Evolutionary conservation across 2,888 invertebrate genomes (phyloP).

Genomic region (Melikaiella ostensackeni): DNA sequence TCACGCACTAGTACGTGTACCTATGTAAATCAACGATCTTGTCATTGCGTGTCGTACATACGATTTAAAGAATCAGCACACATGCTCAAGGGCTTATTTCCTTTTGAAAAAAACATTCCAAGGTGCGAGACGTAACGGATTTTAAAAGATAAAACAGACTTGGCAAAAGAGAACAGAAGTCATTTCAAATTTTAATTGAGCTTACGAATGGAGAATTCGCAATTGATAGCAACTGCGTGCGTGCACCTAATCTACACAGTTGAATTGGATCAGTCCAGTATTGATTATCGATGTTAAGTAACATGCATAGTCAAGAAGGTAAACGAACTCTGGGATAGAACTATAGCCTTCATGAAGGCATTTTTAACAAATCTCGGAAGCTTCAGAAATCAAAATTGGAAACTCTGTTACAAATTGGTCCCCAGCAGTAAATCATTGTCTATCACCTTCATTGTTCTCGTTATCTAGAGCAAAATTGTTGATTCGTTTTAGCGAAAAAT

Average conservation of each 20-base stretch:
- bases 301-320: background rate
- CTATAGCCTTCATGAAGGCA: background rate
- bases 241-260: background rate
- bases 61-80: background rate
- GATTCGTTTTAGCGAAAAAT: slow-evolving; percentile 10
- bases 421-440: background rate
- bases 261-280: background rate
- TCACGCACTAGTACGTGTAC: slow-evolving; percentile 1
- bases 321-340: background rate
- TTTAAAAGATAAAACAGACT: background rate
- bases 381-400: too few relatives aligned
- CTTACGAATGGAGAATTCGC: slow-evolving; percentile 1
- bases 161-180: background rate
- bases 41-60: slow-evolving; percentile 5
- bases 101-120: background rate
- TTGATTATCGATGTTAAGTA: background rate
- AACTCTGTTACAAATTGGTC: too few relatives aligned
- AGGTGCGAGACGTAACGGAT: background rate
- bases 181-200: slow-evolving; percentile 13
- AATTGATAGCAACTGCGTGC: background rate
- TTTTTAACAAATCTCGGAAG: too few relatives aligned
- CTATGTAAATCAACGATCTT: slow-evolving; percentile 13
- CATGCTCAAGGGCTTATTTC: background rate
- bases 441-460: background rate
- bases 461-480: slow-evolving; percentile 1